These are phyloP conservation scores for Hemicentrotus pulcherrimus DNA, from an alignment of 35 echinoderm and acorn worm species.

Conservation along the genomic window DNA sequence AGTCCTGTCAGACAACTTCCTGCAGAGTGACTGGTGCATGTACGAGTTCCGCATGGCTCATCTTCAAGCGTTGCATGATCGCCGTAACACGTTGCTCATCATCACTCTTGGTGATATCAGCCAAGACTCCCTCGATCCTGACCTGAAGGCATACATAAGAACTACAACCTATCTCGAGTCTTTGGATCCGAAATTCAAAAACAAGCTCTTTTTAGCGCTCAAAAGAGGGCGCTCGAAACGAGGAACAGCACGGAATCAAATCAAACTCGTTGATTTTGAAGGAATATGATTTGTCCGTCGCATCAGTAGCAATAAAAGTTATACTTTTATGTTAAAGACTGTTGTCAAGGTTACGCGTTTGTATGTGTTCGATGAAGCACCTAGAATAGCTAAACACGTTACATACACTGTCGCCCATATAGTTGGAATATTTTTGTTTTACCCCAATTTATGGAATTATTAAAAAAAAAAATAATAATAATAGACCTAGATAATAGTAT, in stretches of 20 bases:
- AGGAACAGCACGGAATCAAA: not conserved
- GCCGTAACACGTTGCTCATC: conserved; percentile 58
- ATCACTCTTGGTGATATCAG: conserved; percentile 51
- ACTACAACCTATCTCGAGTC: conserved; percentile 67
- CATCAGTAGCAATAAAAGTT: too few relatives aligned
- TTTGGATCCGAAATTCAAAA: conserved; percentile 60
- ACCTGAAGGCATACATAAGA: conserved; percentile 57
- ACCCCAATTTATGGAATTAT: too few relatives aligned
- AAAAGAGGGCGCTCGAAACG: not conserved
- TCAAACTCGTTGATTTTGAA: too few relatives aligned
- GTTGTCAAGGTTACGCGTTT: too few relatives aligned
- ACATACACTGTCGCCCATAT: too few relatives aligned
- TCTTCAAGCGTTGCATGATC: conserved; percentile 61
- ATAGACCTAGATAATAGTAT: too few relatives aligned
- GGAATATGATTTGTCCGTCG: too few relatives aligned
- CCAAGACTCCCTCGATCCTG: conserved; percentile 50
- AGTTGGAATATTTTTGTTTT: too few relatives aligned
- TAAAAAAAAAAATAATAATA: too few relatives aligned
- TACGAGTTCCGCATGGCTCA: conserved; percentile 76
- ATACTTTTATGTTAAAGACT: too few relatives aligned
- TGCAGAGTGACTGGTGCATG: conserved; percentile 77
- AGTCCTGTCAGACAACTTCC: conserved; percentile 66
- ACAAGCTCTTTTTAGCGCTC: not conserved
- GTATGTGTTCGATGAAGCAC: too few relatives aligned
- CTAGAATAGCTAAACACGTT: too few relatives aligned